Conservation (phyloP, 64 coral and sea anemone genomes). For the Pocillopora damicornis region DNA sequence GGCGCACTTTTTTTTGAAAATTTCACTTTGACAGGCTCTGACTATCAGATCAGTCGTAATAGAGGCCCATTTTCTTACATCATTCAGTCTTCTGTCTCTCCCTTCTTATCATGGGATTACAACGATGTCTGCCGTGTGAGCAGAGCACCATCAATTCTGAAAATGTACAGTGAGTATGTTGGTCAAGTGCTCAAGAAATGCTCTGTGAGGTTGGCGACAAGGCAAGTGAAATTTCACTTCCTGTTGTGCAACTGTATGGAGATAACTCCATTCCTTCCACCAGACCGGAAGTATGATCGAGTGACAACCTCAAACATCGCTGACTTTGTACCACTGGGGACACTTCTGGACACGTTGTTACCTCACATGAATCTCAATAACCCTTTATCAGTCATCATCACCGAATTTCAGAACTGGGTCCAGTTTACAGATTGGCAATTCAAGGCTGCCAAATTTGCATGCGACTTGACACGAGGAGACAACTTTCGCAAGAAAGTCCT, state of each 20-base stretch:
- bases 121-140: not conserved
- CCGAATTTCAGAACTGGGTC: conserved; percentile 39
- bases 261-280: conserved; percentile 1
- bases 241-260: conserved; percentile 47
- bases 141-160: not conserved
- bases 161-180: conserved; percentile 48
- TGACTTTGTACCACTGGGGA: conserved; percentile 24
- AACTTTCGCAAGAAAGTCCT: conserved; percentile 29
- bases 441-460: not conserved
- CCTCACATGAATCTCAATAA: conserved; percentile 35
- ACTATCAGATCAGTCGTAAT: not conserved
- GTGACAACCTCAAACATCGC: conserved; percentile 47
- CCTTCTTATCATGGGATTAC: conserved; percentile 53
- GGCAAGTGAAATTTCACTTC: conserved; percentile 32
- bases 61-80: conserved; percentile 3
- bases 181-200: conserved; percentile 30
- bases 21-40: conserved; percentile 41
- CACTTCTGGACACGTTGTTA: not conserved
- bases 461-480: not conserved
- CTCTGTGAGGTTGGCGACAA: conserved; percentile 3
- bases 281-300: conserved; percentile 26
- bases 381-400: conserved; percentile 27
- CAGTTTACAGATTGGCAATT: not conserved
- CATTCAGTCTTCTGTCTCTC: conserved; percentile 10
- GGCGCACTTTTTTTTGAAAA: not conserved